A percentile compares a stretch with the other conserved stretches of the same genome.
Conservation (phyloP, 1,140 invertebrate genomes). For the Cydia amplana region DNA sequence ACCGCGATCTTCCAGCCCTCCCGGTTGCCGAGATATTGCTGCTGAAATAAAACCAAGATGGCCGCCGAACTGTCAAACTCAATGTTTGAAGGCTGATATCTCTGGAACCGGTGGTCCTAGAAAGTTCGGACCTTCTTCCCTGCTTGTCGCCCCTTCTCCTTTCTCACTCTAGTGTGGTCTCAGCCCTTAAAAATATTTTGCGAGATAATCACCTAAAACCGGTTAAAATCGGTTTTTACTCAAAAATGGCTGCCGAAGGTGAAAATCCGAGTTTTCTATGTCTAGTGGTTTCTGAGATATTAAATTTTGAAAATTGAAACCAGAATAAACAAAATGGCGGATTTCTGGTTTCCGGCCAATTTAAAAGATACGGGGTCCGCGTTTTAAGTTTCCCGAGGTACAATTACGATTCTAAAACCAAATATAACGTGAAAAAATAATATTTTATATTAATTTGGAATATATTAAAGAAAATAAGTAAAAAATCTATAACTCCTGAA, state of each 20-base stretch:
- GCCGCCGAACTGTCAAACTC: constrained; percentile 1
- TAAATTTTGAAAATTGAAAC: background rate
- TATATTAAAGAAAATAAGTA: background rate
- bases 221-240: background rate
- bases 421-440: background rate
- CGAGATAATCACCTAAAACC: background rate
- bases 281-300: background rate
- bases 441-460: background rate
- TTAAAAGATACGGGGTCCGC: background rate
- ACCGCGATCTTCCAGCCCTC: background rate
- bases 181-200: background rate
- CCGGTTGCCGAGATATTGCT: background rate
- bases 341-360: background rate
- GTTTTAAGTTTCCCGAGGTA: background rate
- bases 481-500: no score
- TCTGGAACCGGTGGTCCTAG: background rate
- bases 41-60: background rate
- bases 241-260: background rate
- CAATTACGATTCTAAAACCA: background rate
- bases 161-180: background rate
- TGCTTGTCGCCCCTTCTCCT: background rate
- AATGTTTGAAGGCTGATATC: background rate
- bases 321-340: background rate
- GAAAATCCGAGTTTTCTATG: background rate
- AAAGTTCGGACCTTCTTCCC: background rate